Evolutionary conservation across 2,113 vertebrate genomes (phyloP).

Genomic region (Pseudorectes ferrugineus): DNA sequence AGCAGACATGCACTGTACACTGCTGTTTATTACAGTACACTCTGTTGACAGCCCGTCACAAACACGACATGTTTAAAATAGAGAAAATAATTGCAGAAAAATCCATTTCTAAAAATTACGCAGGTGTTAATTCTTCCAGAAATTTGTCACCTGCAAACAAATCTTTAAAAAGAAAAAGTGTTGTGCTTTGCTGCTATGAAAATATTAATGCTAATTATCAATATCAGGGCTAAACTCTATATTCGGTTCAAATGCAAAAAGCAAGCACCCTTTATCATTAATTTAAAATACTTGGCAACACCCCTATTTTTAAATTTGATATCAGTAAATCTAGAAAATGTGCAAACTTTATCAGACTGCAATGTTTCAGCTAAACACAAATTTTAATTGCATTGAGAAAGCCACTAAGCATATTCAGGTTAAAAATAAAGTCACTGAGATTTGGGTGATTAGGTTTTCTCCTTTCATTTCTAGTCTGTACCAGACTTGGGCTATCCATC

Average conservation of each 20-base stretch:
- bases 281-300: neutral
- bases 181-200: neutral
- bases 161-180: neutral
- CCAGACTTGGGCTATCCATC: neutral
- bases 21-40: neutral
- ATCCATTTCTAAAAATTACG: neutral
- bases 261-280: neutral
- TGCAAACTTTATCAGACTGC: neutral
- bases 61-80: neutral
- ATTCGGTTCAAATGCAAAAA: neutral
- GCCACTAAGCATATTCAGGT: neutral
- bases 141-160: neutral
- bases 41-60: neutral
- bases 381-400: neutral
- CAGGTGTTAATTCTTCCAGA: neutral
- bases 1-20: neutral
- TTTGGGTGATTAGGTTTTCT: neutral
- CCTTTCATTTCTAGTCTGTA: neutral
- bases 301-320: neutral
- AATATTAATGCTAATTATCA: slow-evolving; percentile 39
- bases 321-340: neutral
- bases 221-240: neutral
- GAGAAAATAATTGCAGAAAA: slow-evolving; percentile 7
- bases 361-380: neutral
- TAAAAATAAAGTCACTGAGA: neutral